Evolutionary conservation across 2,888 invertebrate genomes (phyloP), one percentile per base, ranked within the genome.

Genomic region (Apamea anceps): DNA sequence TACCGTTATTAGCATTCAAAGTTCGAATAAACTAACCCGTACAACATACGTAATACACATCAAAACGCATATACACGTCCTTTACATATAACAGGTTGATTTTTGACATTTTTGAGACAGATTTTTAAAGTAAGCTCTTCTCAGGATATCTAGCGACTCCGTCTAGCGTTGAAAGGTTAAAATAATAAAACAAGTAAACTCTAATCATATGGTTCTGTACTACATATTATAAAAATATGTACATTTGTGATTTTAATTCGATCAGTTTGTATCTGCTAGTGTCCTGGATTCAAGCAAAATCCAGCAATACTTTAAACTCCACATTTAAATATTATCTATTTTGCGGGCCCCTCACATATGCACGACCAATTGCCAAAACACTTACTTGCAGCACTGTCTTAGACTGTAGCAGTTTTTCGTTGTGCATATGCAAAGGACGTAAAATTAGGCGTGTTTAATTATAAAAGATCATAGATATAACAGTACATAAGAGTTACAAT

Each of bases 381-480:
- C 48, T 25, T 57, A 25, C 32, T 48, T 37, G n/a, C 57, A 78
- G 77, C 62, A 32, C 32, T 32, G 32, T 32, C 32, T 25, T 51
- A 21, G 3, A 72, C 3, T 10, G 13, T 13, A 60, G 25, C 21
- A 48, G n/a, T 37, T 75, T 37, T 62, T 15, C 28, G 4, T 25
- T 28, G 7, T 66, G 60, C 73, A 79, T 45, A 82, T 25, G 48
- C 1, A 65, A 71, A 28, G 15, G 48, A 54, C 48, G 8, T 54
- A 8, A 68, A n/a, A 28, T 84, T 77, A 85, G 75, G 79, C 76
- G 67, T 70, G 76, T 79, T 85, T 81, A 62, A 85, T 82, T 76
- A 82, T 62, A 75, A 85, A 86, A 86, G 77, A 85, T 85, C 80
- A 83, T 85, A 86, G 65, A 71, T 80, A 77, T 72, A 80, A 85